Conservation (phyloP, 2,113 vertebrate genomes). For the Brachypteracias leptosomus region DNA sequence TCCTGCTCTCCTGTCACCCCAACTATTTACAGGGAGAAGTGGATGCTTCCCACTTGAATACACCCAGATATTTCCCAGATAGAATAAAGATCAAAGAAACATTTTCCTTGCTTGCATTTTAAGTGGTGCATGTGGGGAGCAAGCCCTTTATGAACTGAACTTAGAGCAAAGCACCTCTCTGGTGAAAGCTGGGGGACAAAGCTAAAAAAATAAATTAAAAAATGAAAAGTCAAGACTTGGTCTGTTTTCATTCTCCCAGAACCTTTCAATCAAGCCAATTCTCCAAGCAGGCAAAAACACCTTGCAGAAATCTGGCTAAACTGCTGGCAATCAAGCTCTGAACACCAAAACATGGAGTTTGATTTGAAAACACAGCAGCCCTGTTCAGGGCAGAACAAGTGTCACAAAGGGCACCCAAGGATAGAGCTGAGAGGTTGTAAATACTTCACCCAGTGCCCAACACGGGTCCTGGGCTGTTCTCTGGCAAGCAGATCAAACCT, state of each 20-base stretch:
- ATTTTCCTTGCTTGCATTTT: not conserved
- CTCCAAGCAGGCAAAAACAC: not conserved
- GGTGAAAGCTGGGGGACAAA: not conserved
- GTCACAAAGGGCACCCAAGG: conserved; percentile 9
- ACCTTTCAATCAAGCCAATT: not conserved
- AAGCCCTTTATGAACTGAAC: not conserved
- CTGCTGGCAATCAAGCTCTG: not conserved
- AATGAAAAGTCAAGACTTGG: not conserved
- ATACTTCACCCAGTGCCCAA: not conserved
- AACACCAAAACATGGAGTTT: not conserved
- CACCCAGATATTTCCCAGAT: not conserved
- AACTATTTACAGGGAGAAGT: not conserved
- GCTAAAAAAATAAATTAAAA: not conserved
- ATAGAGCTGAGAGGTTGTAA: not conserved
- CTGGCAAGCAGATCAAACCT: not conserved
- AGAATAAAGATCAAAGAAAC: not conserved
- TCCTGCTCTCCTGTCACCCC: not conserved
- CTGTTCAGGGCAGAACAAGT: not conserved
- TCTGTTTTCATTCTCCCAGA: not conserved
- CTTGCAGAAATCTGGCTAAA: not conserved
- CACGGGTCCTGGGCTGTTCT: not conserved
- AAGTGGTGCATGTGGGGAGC: not conserved
- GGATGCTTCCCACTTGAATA: not conserved
- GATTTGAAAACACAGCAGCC: conserved; percentile 42
- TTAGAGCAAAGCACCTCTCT: not conserved